Percentiles rank a stretch among this genome's conserved stretches.
Evolutionary conservation across 2,113 vertebrate species (phyloP).

Genomic region (Natator depressus): DNA sequence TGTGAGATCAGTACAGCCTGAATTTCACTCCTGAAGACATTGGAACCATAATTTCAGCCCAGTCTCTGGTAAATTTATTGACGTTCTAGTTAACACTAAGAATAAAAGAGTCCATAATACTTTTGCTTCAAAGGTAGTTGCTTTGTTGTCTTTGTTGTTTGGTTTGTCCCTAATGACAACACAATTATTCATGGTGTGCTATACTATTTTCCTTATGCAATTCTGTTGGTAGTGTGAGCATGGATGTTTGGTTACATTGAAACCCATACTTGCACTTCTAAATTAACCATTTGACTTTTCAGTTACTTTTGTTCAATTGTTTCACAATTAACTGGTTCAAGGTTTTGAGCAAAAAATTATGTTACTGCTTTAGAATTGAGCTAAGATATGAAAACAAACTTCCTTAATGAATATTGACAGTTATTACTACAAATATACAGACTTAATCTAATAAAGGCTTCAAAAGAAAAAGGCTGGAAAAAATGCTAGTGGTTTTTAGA

Average conservation of each 20-base stretch:
- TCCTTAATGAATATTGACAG: not conserved
- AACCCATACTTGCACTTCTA: not conserved
- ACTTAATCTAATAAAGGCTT: not conserved
- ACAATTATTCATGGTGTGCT: not conserved
- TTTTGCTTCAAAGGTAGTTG: not conserved
- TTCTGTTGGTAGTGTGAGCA: constrained; percentile 1
- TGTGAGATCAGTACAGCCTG: not conserved
- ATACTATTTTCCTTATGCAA: not conserved
- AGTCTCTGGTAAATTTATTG: not conserved
- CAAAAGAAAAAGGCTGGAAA: not conserved
- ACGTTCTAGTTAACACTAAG: not conserved
- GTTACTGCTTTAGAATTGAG: not conserved
- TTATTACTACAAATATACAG: not conserved
- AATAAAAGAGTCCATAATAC: not conserved
- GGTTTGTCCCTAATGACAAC: not conserved
- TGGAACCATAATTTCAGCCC: not conserved
- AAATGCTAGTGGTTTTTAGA: not conserved
- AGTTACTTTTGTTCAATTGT: not conserved
- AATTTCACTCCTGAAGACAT: too few relatives aligned
- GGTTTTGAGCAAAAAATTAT: not conserved
- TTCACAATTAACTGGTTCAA: not conserved
- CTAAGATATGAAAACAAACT: not conserved
- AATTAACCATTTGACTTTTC: not conserved
- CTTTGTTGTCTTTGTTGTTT: not conserved
- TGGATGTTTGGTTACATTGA: not conserved